These are phyloP conservation scores for Eupsittula cactorum DNA, from an alignment of 2,113 vertebrate genomes.

Conservation along the genomic window DNA sequence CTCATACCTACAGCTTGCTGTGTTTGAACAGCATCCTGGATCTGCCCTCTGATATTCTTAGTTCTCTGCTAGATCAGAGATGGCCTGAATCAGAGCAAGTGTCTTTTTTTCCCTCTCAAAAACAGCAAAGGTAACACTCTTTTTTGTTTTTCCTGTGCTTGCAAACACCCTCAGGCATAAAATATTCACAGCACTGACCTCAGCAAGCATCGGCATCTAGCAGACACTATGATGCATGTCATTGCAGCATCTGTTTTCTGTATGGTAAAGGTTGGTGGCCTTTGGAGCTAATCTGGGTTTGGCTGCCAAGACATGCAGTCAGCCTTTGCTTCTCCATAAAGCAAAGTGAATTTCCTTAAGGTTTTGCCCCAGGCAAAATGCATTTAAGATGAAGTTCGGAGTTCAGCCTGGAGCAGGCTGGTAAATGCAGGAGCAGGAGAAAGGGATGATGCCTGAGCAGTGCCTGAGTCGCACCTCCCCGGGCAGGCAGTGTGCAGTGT, in stretches of 20 bases:
- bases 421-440: too few relatives aligned
- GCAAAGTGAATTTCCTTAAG: fast-evolving
- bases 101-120: not conserved
- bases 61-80: not conserved
- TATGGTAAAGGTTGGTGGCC: not conserved
- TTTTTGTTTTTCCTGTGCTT: not conserved
- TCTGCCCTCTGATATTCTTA: not conserved
- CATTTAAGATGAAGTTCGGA: too few relatives aligned
- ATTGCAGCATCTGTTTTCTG: not conserved
- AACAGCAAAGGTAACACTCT: not conserved
- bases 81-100: not conserved
- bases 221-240: fast-evolving
- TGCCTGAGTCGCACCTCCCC: fast-evolving
- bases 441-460: too few relatives aligned
- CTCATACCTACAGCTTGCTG: not conserved
- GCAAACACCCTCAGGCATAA: not conserved
- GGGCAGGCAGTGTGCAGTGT: not conserved
- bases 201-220: not conserved
- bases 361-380: fast-evolving
- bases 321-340: not conserved
- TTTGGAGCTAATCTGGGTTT: not conserved
- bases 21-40: not conserved
- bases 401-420: not conserved
- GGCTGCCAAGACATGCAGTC: not conserved
- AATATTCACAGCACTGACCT: not conserved